These are phyloP conservation scores for Acleris sparsana DNA, from an alignment of 2,888 invertebrate genomes.

Conservation along the genomic window DNA sequence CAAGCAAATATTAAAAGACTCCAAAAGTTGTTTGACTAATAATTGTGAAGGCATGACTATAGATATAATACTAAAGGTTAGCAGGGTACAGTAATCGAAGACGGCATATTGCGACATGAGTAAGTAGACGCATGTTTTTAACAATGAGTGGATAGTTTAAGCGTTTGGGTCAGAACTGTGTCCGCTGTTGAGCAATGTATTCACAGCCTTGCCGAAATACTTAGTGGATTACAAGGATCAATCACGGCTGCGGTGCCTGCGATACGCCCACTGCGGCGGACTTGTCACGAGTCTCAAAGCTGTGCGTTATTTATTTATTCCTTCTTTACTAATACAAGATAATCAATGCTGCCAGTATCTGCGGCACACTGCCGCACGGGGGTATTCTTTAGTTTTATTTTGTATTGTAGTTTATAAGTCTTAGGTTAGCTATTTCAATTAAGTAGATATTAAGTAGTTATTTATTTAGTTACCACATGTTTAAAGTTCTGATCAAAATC, in stretches of 20 bases:
- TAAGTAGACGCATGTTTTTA: constrained; percentile 1
- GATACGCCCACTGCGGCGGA: constrained; percentile 16
- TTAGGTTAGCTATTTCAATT: too few species aligned
- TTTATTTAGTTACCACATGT: too few species aligned
- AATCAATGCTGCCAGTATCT: too few species aligned
- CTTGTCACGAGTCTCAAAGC: constrained; percentile 1
- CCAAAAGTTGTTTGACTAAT: constrained; percentile 51
- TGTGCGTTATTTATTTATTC: not conserved
- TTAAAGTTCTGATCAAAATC: too few species aligned
- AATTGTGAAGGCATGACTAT: constrained; percentile 44
- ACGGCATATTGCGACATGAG: constrained; percentile 47
- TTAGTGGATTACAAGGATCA: constrained; percentile 58
- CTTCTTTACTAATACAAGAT: too few species aligned
- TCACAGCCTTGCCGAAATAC: constrained; percentile 66
- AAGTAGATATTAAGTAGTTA: too few species aligned
- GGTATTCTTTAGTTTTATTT: too few species aligned
- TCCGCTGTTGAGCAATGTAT: constrained; percentile 62
- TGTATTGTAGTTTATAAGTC: too few species aligned
- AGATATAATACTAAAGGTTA: constrained; percentile 21
- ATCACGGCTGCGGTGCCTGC: constrained; percentile 44
- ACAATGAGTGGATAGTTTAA: constrained; percentile 5
- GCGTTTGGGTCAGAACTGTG: constrained; percentile 6
- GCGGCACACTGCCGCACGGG: too few species aligned
- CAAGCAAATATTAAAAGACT: constrained; percentile 50
- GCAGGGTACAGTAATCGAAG: constrained; percentile 64